phyloP scores from a whole-genome alignment of 2,888 invertebrate genomes.

The Torymus tubicola region DNA sequence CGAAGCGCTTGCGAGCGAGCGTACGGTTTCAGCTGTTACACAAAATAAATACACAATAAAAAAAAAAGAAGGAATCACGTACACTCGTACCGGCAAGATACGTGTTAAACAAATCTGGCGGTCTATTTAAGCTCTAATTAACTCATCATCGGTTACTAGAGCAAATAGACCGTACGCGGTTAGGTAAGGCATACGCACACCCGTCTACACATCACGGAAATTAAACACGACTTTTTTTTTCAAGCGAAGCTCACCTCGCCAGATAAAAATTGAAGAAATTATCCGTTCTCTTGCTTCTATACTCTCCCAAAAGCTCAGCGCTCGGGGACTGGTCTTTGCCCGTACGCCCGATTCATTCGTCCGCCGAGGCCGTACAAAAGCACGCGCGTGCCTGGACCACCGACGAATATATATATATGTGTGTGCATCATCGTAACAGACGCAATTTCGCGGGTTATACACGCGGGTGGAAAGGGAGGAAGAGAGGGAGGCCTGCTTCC shows the following conservation, averaged over 20 bases:
- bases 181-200: neutral
- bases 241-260: no score
- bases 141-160: neutral
- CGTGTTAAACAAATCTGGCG: conserved; percentile 8
- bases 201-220: no score
- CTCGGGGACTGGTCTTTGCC: conserved; percentile 10
- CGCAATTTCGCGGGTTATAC: conserved; percentile 69
- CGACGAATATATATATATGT: conserved; percentile 29
- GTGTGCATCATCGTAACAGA: conserved; percentile 62
- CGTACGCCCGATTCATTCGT: conserved; percentile 29
- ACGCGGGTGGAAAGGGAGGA: conserved; percentile 43
- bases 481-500: conserved; percentile 34
- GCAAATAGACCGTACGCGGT: neutral
- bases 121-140: conserved; percentile 9
- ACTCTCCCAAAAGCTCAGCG: neutral
- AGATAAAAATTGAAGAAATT: conserved; percentile 10
- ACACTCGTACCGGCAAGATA: neutral
- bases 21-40: conserved; percentile 44
- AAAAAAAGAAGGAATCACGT: conserved; percentile 21
- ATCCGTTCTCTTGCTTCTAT: conserved; percentile 4
- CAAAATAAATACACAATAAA: conserved; percentile 44
- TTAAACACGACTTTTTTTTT: no score
- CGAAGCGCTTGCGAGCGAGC: conserved; percentile 38
- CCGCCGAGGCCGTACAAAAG: conserved; percentile 59
- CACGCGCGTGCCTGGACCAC: conserved; percentile 19